phyloP scores from a whole-genome alignment of 2,888 invertebrate species.

The Sphecodes monilicornis region DNA sequence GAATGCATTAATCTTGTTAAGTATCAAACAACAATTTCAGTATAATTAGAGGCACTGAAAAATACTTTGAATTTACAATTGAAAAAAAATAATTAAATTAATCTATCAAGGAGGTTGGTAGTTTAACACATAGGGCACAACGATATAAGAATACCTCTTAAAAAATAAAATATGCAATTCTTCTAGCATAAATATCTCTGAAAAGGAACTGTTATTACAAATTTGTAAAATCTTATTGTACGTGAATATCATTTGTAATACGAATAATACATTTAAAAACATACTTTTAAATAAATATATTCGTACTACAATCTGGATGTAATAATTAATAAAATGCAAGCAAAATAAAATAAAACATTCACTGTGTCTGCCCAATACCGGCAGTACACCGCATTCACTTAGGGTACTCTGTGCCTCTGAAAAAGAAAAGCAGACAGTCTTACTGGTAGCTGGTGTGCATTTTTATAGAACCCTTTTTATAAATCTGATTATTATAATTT shows the following conservation, averaged over 20 bases:
- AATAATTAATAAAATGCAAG: conserved; percentile 56
- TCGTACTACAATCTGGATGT: conserved; percentile 9
- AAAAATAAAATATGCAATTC: conserved; percentile 16
- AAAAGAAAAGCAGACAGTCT: conserved; percentile 83
- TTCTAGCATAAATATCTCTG: not conserved
- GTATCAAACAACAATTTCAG: conserved; percentile 66
- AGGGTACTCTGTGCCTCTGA: conserved; percentile 82
- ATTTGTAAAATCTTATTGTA: conserved; percentile 10
- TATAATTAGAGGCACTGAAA: conserved; percentile 69
- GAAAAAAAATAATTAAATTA: not conserved
- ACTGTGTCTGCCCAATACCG: conserved; percentile 83
- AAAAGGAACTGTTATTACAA: conserved; percentile 21
- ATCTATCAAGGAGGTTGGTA: conserved; percentile 9
- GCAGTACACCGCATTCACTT: conserved; percentile 81
- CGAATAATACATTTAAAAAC: conserved; percentile 5
- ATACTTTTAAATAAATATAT: conserved; percentile 5
- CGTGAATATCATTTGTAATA: conserved; percentile 6
- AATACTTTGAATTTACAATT: conserved; percentile 37
- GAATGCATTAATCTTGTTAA: conserved; percentile 78
- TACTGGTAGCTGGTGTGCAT: conserved; percentile 79
- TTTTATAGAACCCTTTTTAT: conserved; percentile 70
- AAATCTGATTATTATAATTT: conserved; percentile 44
- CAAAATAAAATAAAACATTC: conserved; percentile 75
- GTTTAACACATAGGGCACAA: not conserved
- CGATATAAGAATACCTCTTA: conserved; percentile 17